phyloP scores from a whole-genome alignment of 2,113 vertebrate genomes.

The Delphinus delphis region DNA sequence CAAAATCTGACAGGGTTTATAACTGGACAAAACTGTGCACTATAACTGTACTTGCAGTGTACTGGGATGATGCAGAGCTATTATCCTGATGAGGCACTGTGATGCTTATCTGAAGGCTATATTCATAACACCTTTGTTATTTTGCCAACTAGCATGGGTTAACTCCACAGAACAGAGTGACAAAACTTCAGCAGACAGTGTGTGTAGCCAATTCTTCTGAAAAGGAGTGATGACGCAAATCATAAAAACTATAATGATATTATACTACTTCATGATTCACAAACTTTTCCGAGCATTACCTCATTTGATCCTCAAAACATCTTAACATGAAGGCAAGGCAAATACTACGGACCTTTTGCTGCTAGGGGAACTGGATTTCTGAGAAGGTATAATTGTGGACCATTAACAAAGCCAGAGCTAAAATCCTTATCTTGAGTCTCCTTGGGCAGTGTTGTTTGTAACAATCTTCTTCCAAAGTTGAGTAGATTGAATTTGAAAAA shows the following conservation, averaged over 20 bases:
- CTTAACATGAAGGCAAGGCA: neutral
- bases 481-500: neutral
- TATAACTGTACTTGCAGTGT: too few relatives aligned
- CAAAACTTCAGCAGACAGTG: neutral
- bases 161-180: neutral
- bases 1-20: neutral
- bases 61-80: fast-evolving
- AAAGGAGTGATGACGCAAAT: neutral
- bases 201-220: neutral
- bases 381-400: neutral
- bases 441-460: neutral
- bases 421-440: neutral
- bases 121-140: neutral
- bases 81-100: too few relatives aligned
- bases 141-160: neutral
- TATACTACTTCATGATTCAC: neutral
- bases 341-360: neutral
- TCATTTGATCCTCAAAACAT: neutral
- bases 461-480: neutral
- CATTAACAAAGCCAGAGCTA: neutral
- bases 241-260: neutral
- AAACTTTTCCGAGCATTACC: neutral
- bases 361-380: neutral
- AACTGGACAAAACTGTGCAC: neutral
- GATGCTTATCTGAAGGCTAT: too few relatives aligned